phyloP scores from a whole-genome alignment of 2,888 invertebrate genomes.

The Phymatocera aterrima region DNA sequence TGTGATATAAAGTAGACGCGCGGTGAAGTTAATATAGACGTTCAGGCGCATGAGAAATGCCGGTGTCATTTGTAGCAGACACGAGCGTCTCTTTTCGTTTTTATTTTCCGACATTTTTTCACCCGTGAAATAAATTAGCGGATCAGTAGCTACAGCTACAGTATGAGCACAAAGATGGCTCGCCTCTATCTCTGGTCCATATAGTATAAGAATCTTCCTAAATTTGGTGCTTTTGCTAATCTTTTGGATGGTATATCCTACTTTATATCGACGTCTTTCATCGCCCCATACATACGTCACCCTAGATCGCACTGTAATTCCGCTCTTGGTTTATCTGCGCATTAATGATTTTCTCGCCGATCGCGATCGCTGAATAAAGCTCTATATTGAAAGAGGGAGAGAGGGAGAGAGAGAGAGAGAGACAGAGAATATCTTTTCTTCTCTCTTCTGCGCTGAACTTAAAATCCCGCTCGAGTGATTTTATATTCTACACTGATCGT shows the following conservation, averaged over 20 bases:
- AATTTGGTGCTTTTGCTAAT: slow-evolving; percentile 20
- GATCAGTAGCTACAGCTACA: not conserved
- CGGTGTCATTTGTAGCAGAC: not conserved
- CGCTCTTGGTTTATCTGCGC: not conserved
- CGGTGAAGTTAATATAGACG: not conserved
- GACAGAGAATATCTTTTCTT: not conserved
- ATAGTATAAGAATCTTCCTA: slow-evolving; percentile 16
- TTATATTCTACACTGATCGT: not conserved
- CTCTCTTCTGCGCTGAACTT: not conserved
- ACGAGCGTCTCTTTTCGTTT: not conserved
- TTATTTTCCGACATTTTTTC: not conserved
- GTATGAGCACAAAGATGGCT: not conserved
- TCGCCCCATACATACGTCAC: not conserved
- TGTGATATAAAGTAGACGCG: not conserved
- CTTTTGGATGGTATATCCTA: not conserved
- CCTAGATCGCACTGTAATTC: not conserved
- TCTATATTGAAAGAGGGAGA: no score
- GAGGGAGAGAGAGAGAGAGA: no score
- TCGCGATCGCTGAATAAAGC: not conserved
- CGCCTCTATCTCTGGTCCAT: not conserved
- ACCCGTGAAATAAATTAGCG: slow-evolving; percentile 4
- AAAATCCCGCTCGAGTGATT: slow-evolving; percentile 10
- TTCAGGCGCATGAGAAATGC: not conserved
- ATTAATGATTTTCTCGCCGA: slow-evolving; percentile 3
- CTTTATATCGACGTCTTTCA: slow-evolving; percentile 1